These are phyloP conservation scores for Laticauda laticaudata DNA, from an alignment of 2,113 vertebrate species.

Conservation along the genomic window DNA sequence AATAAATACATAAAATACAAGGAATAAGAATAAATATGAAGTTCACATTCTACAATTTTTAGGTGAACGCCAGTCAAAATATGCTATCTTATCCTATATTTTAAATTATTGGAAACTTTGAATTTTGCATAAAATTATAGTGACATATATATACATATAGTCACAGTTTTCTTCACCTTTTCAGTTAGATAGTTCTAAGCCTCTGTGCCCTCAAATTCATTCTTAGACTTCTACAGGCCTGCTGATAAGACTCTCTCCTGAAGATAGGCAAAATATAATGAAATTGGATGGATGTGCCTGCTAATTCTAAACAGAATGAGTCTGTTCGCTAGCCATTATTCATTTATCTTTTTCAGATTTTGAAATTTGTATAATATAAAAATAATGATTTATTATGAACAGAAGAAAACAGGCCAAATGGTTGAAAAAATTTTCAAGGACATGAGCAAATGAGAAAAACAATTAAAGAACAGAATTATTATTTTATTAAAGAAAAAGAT, in stretches of 20 bases:
- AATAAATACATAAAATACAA: background rate
- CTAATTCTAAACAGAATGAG: conserved; percentile 73
- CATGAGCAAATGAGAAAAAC: conserved; percentile 66
- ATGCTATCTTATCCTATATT: conserved; percentile 41
- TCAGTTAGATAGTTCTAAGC: conserved; percentile 38
- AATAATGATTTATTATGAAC: conserved; percentile 77
- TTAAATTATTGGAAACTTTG: conserved; percentile 54
- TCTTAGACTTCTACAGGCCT: conserved; percentile 65
- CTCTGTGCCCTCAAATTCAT: conserved; percentile 27
- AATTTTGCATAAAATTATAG: conserved; percentile 38
- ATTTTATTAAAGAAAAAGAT: conserved; percentile 63
- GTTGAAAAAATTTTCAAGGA: conserved; percentile 57
- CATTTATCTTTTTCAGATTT: conserved; percentile 84
- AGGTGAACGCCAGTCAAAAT: conserved; percentile 60
- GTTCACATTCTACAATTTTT: conserved; percentile 46
- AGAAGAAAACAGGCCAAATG: conserved; percentile 62
- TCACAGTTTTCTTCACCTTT: conserved; percentile 45
- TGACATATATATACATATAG: conserved; percentile 47
- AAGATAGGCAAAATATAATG: conserved; percentile 69
- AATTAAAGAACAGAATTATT: background rate
- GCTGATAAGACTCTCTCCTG: conserved; percentile 64
- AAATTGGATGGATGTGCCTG: conserved; percentile 70
- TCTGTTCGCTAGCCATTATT: conserved; percentile 76
- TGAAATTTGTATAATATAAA: conserved; percentile 80
- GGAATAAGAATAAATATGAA: background rate